Evolutionary conservation across 1,140 invertebrate species (phyloP).

Genomic region (Atta colombica): DNA sequence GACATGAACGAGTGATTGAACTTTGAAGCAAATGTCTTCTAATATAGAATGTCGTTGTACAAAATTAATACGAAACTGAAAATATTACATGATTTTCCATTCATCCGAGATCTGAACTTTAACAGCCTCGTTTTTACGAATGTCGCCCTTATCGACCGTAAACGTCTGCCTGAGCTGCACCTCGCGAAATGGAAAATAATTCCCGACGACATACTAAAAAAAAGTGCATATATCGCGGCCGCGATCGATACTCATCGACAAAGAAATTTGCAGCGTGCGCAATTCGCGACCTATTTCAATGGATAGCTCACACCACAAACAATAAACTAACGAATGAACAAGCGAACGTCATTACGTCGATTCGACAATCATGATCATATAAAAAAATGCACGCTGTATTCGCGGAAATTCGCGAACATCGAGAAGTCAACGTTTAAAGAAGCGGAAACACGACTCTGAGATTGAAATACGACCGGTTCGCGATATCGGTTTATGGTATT

Average conservation of each 20-base stretch:
- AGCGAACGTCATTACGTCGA: not conserved
- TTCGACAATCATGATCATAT: not conserved
- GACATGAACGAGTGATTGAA: slow-evolving; percentile 13
- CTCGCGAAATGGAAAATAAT: slow-evolving; percentile 51
- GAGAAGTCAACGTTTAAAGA: not conserved
- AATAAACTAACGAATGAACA: slow-evolving; percentile 14
- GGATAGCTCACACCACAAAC: slow-evolving; percentile 18
- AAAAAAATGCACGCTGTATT: not conserved
- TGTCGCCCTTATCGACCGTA: not conserved
- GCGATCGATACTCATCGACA: slow-evolving; percentile 57
- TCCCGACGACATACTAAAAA: slow-evolving; percentile 54
- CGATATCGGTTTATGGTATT: slow-evolving; percentile 46
- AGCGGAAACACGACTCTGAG: slow-evolving; percentile 13
- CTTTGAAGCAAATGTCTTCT: not conserved
- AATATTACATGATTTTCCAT: not conserved
- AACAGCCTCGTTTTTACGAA: not conserved
- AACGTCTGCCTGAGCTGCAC: not conserved
- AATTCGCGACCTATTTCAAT: slow-evolving; percentile 54
- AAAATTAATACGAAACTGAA: slow-evolving; percentile 15
- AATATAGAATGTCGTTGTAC: not conserved
- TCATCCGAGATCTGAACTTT: slow-evolving; percentile 14
- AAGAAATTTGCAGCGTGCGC: slow-evolving; percentile 54
- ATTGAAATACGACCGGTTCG: not conserved
- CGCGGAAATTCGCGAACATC: not conserved
- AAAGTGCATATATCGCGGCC: slow-evolving; percentile 20